A percentile compares a stretch with the other conserved stretches of the same genome.
These are phyloP conservation scores for Nibea albiflora DNA, from an alignment of 2,113 vertebrate species.

Conservation along the genomic window DNA sequence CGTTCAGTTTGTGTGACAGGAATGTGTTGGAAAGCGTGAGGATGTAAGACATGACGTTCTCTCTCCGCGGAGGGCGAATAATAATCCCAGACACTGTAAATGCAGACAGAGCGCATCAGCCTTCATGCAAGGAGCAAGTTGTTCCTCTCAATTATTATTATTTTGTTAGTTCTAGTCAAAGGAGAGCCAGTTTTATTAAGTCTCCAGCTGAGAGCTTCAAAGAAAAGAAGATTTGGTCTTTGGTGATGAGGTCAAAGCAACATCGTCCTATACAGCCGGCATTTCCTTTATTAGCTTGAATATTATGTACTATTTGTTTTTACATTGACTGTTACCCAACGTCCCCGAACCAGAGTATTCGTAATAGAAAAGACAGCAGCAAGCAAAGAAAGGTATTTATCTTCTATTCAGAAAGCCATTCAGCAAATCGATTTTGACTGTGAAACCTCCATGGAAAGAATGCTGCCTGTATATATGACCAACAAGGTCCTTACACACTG, in stretches of 20 bases:
- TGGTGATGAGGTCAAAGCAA: not conserved
- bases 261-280: too few relatives aligned
- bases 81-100: not conserved
- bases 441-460: not conserved
- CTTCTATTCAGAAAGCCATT: not conserved
- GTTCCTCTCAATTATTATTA: not conserved
- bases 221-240: not conserved
- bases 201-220: not conserved
- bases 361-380: too few relatives aligned
- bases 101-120: not conserved
- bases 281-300: too few relatives aligned
- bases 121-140: not conserved
- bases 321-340: too few relatives aligned
- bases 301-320: too few relatives aligned
- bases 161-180: too few relatives aligned
- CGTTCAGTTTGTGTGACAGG: not conserved
- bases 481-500: too few relatives aligned
- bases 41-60: not conserved
- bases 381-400: not conserved
- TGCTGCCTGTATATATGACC: too few relatives aligned
- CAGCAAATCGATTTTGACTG: not conserved
- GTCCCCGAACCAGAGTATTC: too few relatives aligned
- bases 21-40: not conserved
- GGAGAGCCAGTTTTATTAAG: not conserved
- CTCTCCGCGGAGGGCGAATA: not conserved